Percentiles rank a stretch among this genome's conserved stretches.
These are phyloP conservation scores for Hippopotamyrus pictus DNA, from an alignment of 2,797 vertebrate genomes.

Conservation along the genomic window DNA sequence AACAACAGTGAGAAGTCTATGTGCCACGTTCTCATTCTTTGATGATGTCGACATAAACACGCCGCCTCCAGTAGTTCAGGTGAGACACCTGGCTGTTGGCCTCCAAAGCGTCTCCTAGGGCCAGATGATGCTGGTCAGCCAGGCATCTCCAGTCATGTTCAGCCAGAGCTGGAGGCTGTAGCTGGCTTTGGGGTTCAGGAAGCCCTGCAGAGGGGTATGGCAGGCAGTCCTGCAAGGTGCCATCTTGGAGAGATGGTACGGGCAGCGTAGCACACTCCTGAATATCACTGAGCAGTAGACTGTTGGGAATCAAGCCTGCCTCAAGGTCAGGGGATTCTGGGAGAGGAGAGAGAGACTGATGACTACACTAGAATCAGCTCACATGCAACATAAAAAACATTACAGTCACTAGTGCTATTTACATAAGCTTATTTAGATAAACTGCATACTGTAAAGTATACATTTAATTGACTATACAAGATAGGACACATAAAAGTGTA, in stretches of 20 bases:
- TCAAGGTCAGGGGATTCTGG: slow-evolving; percentile 68
- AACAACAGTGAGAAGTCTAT: background rate
- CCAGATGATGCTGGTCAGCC: slow-evolving; percentile 58
- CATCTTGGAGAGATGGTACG: slow-evolving; percentile 42
- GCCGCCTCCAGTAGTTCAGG: background rate
- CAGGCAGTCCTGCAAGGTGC: slow-evolving; percentile 29
- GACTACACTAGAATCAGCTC: background rate
- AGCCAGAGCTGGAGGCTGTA: slow-evolving; percentile 4
- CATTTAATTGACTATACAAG: background rate
- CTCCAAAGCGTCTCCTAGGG: slow-evolving; percentile 55
- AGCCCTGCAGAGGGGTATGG: slow-evolving; percentile 28
- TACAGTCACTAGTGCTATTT: background rate
- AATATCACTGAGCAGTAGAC: slow-evolving; percentile 54
- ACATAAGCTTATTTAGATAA: background rate
- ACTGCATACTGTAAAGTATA: background rate
- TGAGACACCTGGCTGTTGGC: slow-evolving; percentile 69
- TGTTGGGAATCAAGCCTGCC: slow-evolving; percentile 42
- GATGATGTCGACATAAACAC: background rate
- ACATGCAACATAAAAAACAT: background rate
- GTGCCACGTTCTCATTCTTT: background rate
- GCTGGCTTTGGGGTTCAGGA: slow-evolving; percentile 18
- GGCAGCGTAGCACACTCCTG: slow-evolving; percentile 57
- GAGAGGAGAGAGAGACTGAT: background rate
- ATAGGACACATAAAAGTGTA: background rate
- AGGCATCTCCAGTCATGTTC: slow-evolving; percentile 61